These are phyloP conservation scores for Diglossa cyanea DNA, from an alignment of 2,797 vertebrate genomes.

Conservation along the genomic window DNA sequence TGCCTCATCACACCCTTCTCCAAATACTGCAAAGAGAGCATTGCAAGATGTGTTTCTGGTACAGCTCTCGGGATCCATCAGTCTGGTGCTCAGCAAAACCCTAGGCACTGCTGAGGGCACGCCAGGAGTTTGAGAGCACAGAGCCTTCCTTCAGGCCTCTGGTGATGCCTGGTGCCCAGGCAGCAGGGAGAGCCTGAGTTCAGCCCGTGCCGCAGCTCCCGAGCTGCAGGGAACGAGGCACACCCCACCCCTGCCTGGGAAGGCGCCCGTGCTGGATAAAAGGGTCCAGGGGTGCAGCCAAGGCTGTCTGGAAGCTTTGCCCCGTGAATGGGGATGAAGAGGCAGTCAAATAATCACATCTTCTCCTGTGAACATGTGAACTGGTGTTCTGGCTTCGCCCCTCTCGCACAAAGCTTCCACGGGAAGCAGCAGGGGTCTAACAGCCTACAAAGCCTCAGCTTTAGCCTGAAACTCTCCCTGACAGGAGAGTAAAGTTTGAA, in stretches of 20 bases:
- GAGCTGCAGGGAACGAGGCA: no score
- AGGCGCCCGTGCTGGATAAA: neutral
- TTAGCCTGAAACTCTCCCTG: neutral
- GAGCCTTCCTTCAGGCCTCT: neutral
- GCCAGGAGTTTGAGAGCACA: neutral
- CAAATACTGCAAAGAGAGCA: neutral
- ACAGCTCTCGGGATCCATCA: neutral
- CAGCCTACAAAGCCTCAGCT: neutral
- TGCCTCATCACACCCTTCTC: neutral
- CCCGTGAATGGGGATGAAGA: neutral
- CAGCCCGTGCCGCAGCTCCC: no score
- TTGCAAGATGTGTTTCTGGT: neutral
- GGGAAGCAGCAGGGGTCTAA: neutral
- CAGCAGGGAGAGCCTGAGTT: neutral
- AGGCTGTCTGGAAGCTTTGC: neutral
- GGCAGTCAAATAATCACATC: neutral
- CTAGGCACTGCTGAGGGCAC: neutral
- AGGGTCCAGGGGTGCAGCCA: fast-evolving
- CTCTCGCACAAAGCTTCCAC: neutral
- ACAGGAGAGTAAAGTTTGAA: neutral
- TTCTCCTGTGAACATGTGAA: neutral
- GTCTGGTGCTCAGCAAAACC: neutral
- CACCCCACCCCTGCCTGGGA: neutral
- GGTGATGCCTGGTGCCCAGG: neutral
- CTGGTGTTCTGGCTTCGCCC: neutral